Percentiles rank a stretch among this genome's conserved stretches.
Conservation (phyloP, 2,113 vertebrate genomes). For the Tamias sibiricus region DNA sequence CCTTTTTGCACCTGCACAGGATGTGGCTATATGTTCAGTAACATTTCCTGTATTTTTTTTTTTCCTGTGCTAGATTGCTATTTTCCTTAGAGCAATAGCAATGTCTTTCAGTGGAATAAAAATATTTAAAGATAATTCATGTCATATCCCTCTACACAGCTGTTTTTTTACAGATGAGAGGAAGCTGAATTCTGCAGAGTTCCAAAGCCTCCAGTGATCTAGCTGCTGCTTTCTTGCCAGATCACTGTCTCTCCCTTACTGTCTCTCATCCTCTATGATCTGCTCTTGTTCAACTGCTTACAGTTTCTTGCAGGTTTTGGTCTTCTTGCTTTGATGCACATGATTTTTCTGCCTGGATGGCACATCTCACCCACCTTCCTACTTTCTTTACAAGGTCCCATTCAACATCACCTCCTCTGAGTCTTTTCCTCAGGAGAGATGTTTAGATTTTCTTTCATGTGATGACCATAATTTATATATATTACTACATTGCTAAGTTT, state of each 20-base stretch:
- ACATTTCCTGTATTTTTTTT: not conserved
- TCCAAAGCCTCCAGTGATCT: rapidly evolving
- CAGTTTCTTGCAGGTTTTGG: not conserved
- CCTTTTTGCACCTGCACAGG: not conserved
- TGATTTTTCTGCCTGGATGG: not conserved
- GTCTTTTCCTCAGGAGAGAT: not conserved
- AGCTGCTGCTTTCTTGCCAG: too few relatives aligned
- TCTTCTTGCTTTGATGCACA: not conserved
- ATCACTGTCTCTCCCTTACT: not conserved
- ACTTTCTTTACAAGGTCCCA: not conserved
- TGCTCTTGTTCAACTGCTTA: not conserved
- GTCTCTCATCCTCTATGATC: not conserved
- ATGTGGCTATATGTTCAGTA: too few relatives aligned
- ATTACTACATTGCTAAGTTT: not conserved
- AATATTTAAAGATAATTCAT: not conserved
- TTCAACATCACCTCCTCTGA: not conserved
- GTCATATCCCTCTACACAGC: not conserved
- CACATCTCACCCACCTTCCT: not conserved
- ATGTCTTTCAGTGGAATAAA: not conserved
- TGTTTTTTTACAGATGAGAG: not conserved
- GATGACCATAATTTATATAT: not conserved
- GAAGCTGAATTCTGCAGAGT: too few relatives aligned
- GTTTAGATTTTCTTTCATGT: not conserved
- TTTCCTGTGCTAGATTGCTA: not conserved
- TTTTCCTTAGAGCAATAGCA: not conserved